Evolutionary conservation across 2,797 vertebrate genomes (phyloP).

Genomic region (Pangasius djambal): DNA sequence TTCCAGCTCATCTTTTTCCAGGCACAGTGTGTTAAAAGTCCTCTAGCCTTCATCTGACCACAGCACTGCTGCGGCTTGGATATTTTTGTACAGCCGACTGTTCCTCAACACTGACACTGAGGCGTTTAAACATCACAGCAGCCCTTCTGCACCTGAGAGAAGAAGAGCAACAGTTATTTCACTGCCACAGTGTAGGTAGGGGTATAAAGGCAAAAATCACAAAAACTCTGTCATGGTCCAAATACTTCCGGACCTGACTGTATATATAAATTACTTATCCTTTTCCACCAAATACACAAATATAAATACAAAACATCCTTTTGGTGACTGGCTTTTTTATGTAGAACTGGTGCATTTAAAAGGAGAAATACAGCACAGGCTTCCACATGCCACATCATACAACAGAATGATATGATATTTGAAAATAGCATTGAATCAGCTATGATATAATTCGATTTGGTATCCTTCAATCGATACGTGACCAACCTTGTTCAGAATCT

Average conservation of each 20-base stretch:
- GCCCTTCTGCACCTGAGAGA: too few relatives aligned
- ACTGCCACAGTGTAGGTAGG: too few relatives aligned
- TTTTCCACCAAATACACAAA: background rate
- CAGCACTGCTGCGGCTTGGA: background rate
- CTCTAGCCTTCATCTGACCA: background rate
- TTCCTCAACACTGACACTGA: too few relatives aligned
- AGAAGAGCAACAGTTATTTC: too few relatives aligned
- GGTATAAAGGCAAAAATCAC: background rate
- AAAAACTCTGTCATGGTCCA: too few relatives aligned
- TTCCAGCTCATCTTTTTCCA: background rate
- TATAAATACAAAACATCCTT: background rate
- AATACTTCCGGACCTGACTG: too few relatives aligned
- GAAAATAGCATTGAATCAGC: background rate
- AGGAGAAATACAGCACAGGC: background rate
- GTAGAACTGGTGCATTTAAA: background rate
- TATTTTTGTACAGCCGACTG: too few relatives aligned
- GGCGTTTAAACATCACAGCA: background rate
- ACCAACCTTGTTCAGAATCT: background rate
- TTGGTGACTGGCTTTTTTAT: too few relatives aligned
- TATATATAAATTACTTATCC: too few relatives aligned
- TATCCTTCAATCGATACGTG: background rate
- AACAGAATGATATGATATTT: background rate
- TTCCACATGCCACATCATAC: background rate
- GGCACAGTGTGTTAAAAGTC: background rate
- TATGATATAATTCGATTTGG: background rate